A percentile compares a stretch with the other conserved stretches of the same genome.
Conservation (phyloP, 2,113 vertebrate species). For the Notechis scutatus region DNA sequence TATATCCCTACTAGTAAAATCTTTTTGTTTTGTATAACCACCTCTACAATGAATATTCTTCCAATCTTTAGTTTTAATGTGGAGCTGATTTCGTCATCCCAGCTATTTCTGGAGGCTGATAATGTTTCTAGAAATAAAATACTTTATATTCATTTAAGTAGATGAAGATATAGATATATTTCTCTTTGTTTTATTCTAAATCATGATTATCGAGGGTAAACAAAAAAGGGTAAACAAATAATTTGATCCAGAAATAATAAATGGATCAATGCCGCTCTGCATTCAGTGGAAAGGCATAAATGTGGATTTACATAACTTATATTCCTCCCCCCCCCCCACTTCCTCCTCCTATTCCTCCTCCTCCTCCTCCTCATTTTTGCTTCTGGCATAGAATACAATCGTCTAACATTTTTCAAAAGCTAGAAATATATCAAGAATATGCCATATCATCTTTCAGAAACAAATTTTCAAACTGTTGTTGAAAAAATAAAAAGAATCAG, state of each 20-base stretch:
- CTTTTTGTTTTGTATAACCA: no score
- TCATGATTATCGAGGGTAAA: not conserved
- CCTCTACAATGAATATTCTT: no score
- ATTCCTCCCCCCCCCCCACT: not conserved
- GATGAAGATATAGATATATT: not conserved
- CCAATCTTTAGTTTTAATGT: not conserved
- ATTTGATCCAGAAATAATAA: not conserved
- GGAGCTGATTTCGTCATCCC: not conserved
- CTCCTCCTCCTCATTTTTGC: not conserved
- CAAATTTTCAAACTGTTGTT: conserved; percentile 11
- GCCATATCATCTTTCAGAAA: conserved; percentile 28
- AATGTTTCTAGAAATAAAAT: not conserved
- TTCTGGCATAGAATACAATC: not conserved
- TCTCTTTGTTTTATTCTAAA: not conserved
- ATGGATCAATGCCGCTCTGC: not conserved
- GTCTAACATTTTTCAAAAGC: not conserved
- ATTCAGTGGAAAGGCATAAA: not conserved
- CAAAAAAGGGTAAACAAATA: not conserved
- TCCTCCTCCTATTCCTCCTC: not conserved
- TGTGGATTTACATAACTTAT: not conserved
- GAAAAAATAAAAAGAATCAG: conserved; percentile 13
- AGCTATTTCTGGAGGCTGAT: not conserved
- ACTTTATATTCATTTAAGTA: not conserved
- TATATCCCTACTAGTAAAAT: no score
- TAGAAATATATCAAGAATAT: not conserved